Conservation (phyloP, 2,113 vertebrate species). For the Ceyx margarethae region DNA sequence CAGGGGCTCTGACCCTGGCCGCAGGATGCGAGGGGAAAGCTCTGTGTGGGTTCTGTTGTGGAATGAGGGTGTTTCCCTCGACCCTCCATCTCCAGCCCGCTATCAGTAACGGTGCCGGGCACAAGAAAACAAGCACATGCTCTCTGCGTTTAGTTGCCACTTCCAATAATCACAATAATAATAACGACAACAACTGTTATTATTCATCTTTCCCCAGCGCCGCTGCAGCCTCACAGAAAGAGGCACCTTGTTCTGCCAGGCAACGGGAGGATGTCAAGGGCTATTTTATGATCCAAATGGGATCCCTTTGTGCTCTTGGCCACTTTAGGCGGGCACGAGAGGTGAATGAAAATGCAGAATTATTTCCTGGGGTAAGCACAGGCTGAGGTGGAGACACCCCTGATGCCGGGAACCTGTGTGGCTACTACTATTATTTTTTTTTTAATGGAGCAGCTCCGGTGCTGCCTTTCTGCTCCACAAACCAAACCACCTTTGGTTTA, state of each 20-base stretch:
- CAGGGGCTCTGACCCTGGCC: neutral
- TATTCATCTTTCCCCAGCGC: accelerated
- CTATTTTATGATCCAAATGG: neutral
- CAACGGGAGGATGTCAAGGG: accelerated
- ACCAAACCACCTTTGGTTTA: accelerated
- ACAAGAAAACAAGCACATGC: accelerated
- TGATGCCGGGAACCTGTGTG: accelerated
- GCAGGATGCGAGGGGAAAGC: neutral
- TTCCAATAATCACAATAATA: neutral
- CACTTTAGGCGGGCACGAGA: accelerated
- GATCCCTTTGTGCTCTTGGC: neutral
- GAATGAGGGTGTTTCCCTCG: neutral
- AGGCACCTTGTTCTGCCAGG: neutral
- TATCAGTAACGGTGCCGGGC: neutral
- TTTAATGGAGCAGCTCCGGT: accelerated
- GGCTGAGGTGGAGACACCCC: neutral
- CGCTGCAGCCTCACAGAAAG: neutral
- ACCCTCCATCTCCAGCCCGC: accelerated
- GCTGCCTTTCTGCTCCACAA: neutral
- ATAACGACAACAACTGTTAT: accelerated
- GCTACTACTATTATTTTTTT: neutral
- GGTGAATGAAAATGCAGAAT: neutral
- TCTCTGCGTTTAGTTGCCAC: neutral
- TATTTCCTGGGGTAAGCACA: accelerated
- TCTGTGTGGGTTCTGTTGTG: neutral